Conservation (phyloP, 2,888 invertebrate genomes). For the Eristalis pertinax region DNA sequence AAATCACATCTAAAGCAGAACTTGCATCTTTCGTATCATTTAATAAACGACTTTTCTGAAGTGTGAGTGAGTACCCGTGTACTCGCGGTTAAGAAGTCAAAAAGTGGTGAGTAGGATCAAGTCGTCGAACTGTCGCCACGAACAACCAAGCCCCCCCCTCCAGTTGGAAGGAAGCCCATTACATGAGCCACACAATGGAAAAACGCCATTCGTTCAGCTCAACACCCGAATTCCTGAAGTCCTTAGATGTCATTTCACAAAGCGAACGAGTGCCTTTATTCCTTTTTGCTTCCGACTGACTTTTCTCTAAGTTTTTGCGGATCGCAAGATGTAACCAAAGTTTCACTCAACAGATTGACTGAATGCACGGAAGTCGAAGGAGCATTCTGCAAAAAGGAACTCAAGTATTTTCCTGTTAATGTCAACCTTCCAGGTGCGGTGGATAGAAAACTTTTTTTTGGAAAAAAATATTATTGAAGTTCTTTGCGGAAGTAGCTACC, state of each 20-base stretch:
- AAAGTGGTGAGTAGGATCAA: not conserved
- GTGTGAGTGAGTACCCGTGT: no score
- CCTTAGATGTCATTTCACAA: not conserved
- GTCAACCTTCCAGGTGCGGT: constrained; percentile 39
- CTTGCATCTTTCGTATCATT: no score
- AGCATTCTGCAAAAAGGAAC: constrained; percentile 17
- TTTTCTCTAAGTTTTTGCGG: constrained; percentile 17
- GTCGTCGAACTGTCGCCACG: not conserved
- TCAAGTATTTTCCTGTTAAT: constrained; percentile 12
- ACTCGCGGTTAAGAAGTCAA: not conserved
- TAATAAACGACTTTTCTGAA: no score
- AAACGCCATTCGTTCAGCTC: not conserved
- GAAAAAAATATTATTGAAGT: constrained; percentile 26
- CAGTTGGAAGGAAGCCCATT: no score
- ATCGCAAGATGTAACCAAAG: constrained; percentile 27
- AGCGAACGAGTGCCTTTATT: not conserved
- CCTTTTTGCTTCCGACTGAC: not conserved
- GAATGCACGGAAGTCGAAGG: constrained; percentile 8
- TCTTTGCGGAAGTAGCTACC: not conserved
- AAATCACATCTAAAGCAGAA: no score
- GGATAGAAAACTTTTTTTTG: constrained; percentile 26
- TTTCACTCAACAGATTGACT: constrained; percentile 29
- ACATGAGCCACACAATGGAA: not conserved
- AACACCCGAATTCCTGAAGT: not conserved
- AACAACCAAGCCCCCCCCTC: no score